phyloP scores from a whole-genome alignment of 2,888 invertebrate species.

The Phyto melanocephala region DNA sequence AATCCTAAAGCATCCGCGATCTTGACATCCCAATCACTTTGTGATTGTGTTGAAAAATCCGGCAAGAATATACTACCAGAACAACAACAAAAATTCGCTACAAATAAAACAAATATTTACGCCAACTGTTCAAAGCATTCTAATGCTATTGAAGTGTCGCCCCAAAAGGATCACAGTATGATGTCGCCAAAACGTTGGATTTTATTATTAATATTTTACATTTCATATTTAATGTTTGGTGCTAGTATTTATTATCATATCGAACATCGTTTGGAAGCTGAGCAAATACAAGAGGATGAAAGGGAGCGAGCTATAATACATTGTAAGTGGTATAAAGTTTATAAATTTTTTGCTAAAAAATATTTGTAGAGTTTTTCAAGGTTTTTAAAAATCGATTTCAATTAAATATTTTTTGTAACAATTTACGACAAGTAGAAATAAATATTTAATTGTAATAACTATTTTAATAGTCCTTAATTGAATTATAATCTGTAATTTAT shows the following conservation, averaged over 20 bases:
- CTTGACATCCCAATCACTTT: conserved; percentile 15
- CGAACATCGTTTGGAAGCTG: conserved; percentile 86
- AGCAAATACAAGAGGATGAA: conserved; percentile 81
- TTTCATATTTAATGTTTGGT: conserved; percentile 88
- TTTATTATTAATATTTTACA: conserved; percentile 86
- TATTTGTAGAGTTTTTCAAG: no score
- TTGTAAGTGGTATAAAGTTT: conserved; percentile 84
- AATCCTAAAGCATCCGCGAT: conserved; percentile 23
- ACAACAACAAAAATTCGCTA: background rate
- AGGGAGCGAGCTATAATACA: conserved; percentile 84
- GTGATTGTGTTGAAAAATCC: conserved; percentile 35
- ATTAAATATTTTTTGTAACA: no score
- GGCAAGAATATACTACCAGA: background rate
- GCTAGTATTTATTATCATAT: conserved; percentile 92
- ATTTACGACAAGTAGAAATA: no score
- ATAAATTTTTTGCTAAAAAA: no score
- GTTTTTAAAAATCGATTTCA: no score
- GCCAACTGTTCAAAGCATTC: conserved; percentile 6
- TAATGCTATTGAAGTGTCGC: conserved; percentile 6
- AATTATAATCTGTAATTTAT: no score
- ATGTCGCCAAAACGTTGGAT: conserved; percentile 91
- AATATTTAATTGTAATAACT: no score
- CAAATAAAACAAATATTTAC: background rate
- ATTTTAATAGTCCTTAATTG: no score
- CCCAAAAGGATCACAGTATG: conserved; percentile 62